Evolutionary conservation across 2,888 invertebrate species (phyloP), one percentile per base, ranked within the genome.

Genomic region (Pimpla rufipes): DNA sequence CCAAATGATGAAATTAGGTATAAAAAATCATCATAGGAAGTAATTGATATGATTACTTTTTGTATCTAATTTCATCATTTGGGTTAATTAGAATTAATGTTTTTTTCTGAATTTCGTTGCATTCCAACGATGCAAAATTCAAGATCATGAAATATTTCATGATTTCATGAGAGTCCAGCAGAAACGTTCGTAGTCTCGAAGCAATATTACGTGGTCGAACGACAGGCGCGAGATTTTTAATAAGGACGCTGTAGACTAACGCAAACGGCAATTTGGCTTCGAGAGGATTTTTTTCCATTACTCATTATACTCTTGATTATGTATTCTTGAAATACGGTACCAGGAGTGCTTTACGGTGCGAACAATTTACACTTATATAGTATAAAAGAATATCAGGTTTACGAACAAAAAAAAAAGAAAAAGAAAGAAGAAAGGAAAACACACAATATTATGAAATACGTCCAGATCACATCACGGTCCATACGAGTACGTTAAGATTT

Each of bases 261-360:
- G 35, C 10, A 62, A 62, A 62, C 16, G 37, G 52, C 21, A 52
- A 76, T 16, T 47, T 62, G 37, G 37, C 59, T 80, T 57, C 45
- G 52, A 23, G 52, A 37, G 45, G 18, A 77, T 80, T 80, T 35
- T n/a, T n/a, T n/a, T n/a, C n/a, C n/a, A n/a, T n/a, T n/a, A n/a
- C n/a, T 70, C 71, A 50, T 71, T 42, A n/a, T n/a, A 66, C 70
- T 76, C 64, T 78, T 59, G 0, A 62, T 75, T 57, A 77, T 80
- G 77, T 35, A 80, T 80, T 70, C 35, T 37, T 52, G 59, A 62
- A 52, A 42, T 35, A 59, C n/a, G 40, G 75, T 85, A 79, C 80
- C 81, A 81, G 78, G 78, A 85, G 85, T 85, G 84, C 84, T 84
- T 84, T 81, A 84, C 66, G 85, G 83, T 85, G 83, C 85, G 67